These are phyloP conservation scores for Xestia rhomboidea DNA, from an alignment of 2,888 invertebrate species.

Conservation along the genomic window DNA sequence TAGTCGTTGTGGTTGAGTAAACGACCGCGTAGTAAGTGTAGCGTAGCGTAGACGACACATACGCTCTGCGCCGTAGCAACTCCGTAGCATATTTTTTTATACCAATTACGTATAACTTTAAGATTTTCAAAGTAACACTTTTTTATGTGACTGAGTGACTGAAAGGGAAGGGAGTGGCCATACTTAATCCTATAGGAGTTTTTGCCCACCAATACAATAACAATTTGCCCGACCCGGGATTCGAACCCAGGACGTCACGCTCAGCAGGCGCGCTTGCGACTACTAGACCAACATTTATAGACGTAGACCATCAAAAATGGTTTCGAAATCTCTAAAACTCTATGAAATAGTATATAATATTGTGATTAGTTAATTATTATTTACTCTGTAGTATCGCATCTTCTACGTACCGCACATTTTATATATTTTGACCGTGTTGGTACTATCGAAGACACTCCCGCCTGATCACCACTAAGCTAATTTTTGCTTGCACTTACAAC, in stretches of 20 bases:
- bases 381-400: background rate
- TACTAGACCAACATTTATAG: too few species aligned
- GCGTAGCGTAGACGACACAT: background rate
- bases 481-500: too few species aligned
- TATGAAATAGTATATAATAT: background rate
- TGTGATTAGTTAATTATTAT: background rate
- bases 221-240: too few species aligned
- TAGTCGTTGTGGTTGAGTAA: conserved; percentile 17
- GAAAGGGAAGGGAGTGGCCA: too few species aligned
- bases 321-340: background rate
- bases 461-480: too few species aligned
- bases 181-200: background rate
- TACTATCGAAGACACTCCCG: too few species aligned
- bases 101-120: background rate
- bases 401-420: too few species aligned
- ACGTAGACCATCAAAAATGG: too few species aligned
- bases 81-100: background rate
- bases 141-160: background rate
- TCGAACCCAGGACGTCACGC: too few species aligned
- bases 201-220: too few species aligned
- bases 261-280: too few species aligned
- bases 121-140: background rate
- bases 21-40: conserved; percentile 18
- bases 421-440: too few species aligned
- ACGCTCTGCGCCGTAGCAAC: conserved; percentile 32